Evolutionary conservation across 2,888 invertebrate species (phyloP).

Genomic region (Eledona agricola): DNA sequence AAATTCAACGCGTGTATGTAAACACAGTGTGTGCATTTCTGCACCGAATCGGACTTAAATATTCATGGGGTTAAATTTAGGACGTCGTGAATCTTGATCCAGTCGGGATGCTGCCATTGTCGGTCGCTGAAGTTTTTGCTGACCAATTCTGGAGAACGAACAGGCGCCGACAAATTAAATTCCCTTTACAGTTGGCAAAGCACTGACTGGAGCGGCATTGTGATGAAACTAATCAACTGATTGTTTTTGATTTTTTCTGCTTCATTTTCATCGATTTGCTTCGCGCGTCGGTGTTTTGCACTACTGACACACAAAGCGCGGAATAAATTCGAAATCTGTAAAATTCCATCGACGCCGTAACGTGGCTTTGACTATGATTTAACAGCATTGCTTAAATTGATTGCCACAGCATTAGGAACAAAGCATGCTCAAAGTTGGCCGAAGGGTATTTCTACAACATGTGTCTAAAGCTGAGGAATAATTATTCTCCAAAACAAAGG

Average conservation of each 20-base stretch:
- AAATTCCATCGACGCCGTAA: constrained; percentile 1
- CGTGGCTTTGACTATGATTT: too few relatives aligned
- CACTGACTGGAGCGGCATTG: constrained; percentile 30
- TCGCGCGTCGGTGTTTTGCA: too few relatives aligned
- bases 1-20: constrained; percentile 29
- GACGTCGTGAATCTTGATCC: constrained; percentile 19
- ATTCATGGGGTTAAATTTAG: constrained; percentile 25
- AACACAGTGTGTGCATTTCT: constrained; percentile 16
- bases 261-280: too few relatives aligned
- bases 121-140: constrained; percentile 34
- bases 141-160: constrained; percentile 25
- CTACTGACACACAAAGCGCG: too few relatives aligned
- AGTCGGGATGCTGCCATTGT: too few relatives aligned
- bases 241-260: constrained; percentile 27
- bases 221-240: constrained; percentile 13
- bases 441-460: background rate
- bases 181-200: constrained; percentile 36
- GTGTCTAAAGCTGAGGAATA: too few relatives aligned
- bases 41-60: constrained; percentile 21
- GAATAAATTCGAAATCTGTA: too few relatives aligned
- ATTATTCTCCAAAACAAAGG: too few relatives aligned
- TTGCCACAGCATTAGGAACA: constrained; percentile 1
- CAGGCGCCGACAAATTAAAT: constrained; percentile 36
- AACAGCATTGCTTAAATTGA: constrained; percentile 1
- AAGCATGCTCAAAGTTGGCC: constrained; percentile 3